Evolutionary conservation across 2,888 invertebrate genomes (phyloP), one percentile per base, ranked within the genome.

Genomic region (Pseudanteris insignis): DNA sequence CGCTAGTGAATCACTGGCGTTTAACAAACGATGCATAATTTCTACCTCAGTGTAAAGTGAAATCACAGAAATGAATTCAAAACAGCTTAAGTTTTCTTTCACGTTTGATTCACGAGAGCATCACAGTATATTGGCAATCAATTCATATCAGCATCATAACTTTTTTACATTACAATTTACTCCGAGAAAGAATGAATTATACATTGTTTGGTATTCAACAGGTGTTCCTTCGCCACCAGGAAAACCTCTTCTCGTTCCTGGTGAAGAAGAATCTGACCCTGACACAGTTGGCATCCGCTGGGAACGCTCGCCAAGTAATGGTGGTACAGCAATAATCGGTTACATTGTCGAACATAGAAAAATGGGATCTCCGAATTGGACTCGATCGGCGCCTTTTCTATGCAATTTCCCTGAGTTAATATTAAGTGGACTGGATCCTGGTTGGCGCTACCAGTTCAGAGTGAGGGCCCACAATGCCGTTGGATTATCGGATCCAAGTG

Each of bases 401-500:
- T 89, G 91, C 14, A 81, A 84, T 21, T 85, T 86, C 26, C 88
- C 89, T 14, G 91, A 93, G 80, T 84, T 92, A 21, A 86, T 90
- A 33, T 84, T 94, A 28, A 88, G 89, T 66, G 92, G 92, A 11
- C 83, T 94, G 25, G 91, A 91, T 73, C 92, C 92, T 0, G 93
- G 92, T 47, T 90, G 91, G 85, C 85, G 90, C 40, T 93, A 94
- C 79, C 92, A 90, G 82, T 96, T 96, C 84, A 86, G 97, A 54
- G 91, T 96, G 9, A 89, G 90, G 51, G 96, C 97, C 0, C 88
- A 95, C 77, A 98, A 98, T 81, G 88, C 90, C 24, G 89, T 92
- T 15, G 98, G 98, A 1, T 82, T 88, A 60, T 93, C 93, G 1
- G 88, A 89, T 62, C 88, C 90, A 44, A 92, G 96, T 74, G 91